A percentile compares a stretch with the other conserved stretches of the same genome.
phyloP scores from a whole-genome alignment of 2,888 invertebrate genomes.

The Melikaiella ostensackeni region DNA sequence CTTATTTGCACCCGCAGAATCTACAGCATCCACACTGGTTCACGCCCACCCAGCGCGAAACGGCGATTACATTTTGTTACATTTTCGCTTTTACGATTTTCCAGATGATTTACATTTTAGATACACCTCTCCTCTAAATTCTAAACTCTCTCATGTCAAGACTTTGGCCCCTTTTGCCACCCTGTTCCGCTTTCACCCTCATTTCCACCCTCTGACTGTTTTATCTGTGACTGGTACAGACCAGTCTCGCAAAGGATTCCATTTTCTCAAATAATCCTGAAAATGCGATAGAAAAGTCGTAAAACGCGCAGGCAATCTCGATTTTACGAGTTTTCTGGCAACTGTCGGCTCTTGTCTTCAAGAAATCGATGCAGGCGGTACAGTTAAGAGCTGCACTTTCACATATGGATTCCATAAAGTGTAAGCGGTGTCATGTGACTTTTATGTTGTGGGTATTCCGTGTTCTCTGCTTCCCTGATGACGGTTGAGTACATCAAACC shows the following conservation, averaged over 20 bases:
- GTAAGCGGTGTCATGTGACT: slow-evolving; percentile 29
- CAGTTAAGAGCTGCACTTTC: slow-evolving; percentile 39
- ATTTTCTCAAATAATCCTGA: slow-evolving; percentile 73
- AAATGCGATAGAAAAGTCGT: slow-evolving; percentile 70
- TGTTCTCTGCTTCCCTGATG: not conserved
- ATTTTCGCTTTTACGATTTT: slow-evolving; percentile 68
- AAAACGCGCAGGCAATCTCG: slow-evolving; percentile 68
- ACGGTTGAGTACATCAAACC: not conserved
- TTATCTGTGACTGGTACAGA: slow-evolving; percentile 34
- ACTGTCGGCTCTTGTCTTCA: slow-evolving; percentile 36
- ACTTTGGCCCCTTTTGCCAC: not conserved
- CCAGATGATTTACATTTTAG: slow-evolving; percentile 68
- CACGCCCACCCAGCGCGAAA: slow-evolving; percentile 5
- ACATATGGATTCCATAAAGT: slow-evolving; percentile 46
- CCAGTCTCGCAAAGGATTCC: slow-evolving; percentile 63
- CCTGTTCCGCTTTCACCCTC: slow-evolving; percentile 2
- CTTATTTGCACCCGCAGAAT: slow-evolving; percentile 18
- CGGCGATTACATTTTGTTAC: slow-evolving; percentile 59
- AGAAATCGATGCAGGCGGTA: slow-evolving; percentile 43
- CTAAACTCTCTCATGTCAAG: not conserved
- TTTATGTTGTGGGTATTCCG: not conserved
- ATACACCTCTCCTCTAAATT: slow-evolving; percentile 46
- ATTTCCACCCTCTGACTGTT: not conserved
- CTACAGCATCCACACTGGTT: slow-evolving; percentile 2
- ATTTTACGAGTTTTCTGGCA: slow-evolving; percentile 66